Conservation (phyloP, 1,140 invertebrate genomes). For the Pantala flavescens region DNA sequence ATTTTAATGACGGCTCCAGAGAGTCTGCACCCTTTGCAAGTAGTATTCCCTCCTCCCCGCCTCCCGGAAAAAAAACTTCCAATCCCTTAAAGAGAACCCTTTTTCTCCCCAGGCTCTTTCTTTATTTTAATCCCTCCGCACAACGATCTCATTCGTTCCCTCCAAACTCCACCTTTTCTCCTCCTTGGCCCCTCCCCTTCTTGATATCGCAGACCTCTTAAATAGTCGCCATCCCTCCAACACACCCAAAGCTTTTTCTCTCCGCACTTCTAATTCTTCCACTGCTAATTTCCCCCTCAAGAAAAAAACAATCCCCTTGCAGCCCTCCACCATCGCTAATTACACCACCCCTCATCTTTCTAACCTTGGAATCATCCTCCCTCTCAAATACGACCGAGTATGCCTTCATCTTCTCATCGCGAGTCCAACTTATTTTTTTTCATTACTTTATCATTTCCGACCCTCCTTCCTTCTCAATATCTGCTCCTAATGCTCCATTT, state of each 20-base stretch:
- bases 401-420: not conserved
- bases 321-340: not conserved
- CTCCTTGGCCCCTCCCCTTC: not conserved
- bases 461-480: not conserved
- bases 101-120: not conserved
- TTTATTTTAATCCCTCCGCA: not conserved
- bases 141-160: not conserved
- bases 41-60: not conserved
- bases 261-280: not conserved
- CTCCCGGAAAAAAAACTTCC: not conserved
- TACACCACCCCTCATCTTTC: constrained; percentile 7
- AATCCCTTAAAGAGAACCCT: not conserved
- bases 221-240: not conserved
- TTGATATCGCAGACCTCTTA: not conserved
- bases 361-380: not conserved
- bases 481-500: not conserved
- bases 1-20: constrained; percentile 5
- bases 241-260: no score
- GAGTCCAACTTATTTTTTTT: not conserved
- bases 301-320: not conserved
- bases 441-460: not conserved
- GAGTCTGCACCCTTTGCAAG: not conserved
- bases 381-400: not conserved
- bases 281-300: not conserved
- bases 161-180: not conserved